Evolutionary conservation across 64 coral and sea anemone genomes (phyloP), one percentile per base, ranked within the genome.

Genomic region (Actinia equina): DNA sequence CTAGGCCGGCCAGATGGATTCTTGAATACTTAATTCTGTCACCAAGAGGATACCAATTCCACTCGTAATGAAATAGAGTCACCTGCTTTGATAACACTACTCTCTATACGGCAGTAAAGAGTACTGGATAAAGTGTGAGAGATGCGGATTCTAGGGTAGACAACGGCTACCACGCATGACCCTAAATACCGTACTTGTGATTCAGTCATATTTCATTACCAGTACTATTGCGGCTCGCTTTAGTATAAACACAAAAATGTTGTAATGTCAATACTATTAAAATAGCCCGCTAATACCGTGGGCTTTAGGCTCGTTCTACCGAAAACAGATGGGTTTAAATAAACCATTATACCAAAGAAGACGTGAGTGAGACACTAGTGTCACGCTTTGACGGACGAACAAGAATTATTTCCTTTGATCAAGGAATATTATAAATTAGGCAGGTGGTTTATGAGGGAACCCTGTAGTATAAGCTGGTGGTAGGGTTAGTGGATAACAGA

Each of bases 161-260:
- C 5, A 69, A 69, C n/a, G 63, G 63, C n/a, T 69, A 69, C 63
- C 23, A 74, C 69, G 69, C 69, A 74, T 74, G 69, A 69, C 69
- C 27, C 62, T 13, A 41, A 74, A 74, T 74, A n/a, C n/a, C n/a
- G n/a, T n/a, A 74, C 22, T 74, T 74, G 4, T 41, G 69, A 74
- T 41, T 74, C 3, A 74, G 25, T 74, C 69, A 74, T 74, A 74
- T 74, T 74, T 74, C 10, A 74, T 74, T 74, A 74, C 69, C 69
- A 74, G n/a, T 74, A 42, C 69, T 10, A 74, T 37, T 11, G n/a
- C 62, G 62, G 62, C 11, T 74, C 69, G 25, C 69, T 12, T 12
- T 74, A 10, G 20, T 65, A 74, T 26, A 30, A 74, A 30, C 26
- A 41, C 25, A 41, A 30, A 74, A 15, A 74, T n/a, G 12, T 41